Conservation (phyloP, 2,113 vertebrate species). For the Coptodon rendalli region DNA sequence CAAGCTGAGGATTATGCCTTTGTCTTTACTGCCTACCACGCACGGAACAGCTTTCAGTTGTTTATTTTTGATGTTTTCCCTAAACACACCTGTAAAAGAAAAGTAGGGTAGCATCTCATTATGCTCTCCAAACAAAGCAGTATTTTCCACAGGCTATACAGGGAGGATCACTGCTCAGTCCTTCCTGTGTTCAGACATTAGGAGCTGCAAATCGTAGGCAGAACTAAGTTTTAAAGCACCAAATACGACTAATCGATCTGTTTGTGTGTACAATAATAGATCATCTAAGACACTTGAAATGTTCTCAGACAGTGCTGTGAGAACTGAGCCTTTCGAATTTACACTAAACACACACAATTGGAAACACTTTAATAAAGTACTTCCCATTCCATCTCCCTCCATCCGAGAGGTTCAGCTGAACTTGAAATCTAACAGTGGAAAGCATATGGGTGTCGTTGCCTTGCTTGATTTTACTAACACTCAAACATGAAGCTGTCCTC, state of each 20-base stretch:
- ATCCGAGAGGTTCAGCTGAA: not conserved
- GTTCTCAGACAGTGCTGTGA: not conserved
- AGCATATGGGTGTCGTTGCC: not conserved
- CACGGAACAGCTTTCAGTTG: not conserved
- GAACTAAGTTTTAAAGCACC: not conserved
- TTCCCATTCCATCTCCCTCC: not conserved
- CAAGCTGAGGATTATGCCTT: conserved; percentile 25
- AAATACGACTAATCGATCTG: not conserved
- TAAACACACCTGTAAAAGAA: conserved; percentile 38
- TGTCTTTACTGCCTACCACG: not conserved
- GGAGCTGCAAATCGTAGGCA: not conserved
- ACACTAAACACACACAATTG: not conserved
- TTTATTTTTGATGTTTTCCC: conserved; percentile 39
- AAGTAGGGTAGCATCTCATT: conserved; percentile 47
- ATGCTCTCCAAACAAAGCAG: not conserved
- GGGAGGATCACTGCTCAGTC: not conserved
- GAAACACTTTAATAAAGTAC: not conserved
- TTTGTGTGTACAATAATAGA: not conserved
- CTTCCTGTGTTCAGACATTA: not conserved
- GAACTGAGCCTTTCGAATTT: not conserved
- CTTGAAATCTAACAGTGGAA: not conserved
- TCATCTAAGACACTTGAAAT: not conserved
- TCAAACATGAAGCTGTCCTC: not conserved
- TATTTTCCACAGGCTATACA: not conserved
- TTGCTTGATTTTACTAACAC: not conserved